These are phyloP conservation scores for Acropternis orthonyx DNA, from an alignment of 2,797 vertebrate species.

Conservation along the genomic window DNA sequence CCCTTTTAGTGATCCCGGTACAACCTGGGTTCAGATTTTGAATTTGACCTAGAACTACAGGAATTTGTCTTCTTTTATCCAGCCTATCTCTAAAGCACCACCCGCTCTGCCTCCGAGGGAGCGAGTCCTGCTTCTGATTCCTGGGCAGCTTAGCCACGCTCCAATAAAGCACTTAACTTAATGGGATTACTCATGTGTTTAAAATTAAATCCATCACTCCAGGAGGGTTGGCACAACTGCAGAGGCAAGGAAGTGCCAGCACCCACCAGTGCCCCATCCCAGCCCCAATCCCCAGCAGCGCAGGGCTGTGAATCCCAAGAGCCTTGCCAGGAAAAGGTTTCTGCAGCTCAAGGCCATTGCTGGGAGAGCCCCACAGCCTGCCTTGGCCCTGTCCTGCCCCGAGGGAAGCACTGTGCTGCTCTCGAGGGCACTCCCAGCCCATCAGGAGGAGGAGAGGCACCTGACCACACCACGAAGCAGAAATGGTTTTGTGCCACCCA, in stretches of 20 bases:
- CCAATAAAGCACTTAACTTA: constrained; percentile 28
- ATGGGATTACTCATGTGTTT: constrained; percentile 21
- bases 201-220: neutral
- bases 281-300: neutral
- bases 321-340: neutral
- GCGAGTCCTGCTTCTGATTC: neutral
- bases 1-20: neutral
- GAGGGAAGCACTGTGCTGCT: no score
- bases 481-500: neutral
- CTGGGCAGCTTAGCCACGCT: neutral
- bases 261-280: rapidly evolving
- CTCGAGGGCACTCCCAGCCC: rapidly evolving
- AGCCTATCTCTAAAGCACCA: neutral
- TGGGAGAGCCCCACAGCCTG: neutral
- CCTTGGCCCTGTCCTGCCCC: neutral
- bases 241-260: neutral
- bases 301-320: neutral
- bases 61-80: constrained; percentile 6
- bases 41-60: neutral
- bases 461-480: no score
- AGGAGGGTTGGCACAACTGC: neutral
- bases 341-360: neutral
- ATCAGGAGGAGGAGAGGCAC: neutral
- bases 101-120: neutral
- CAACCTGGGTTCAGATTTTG: neutral